Conservation (phyloP, 2,888 invertebrate species). For the Bellardia pandia region DNA sequence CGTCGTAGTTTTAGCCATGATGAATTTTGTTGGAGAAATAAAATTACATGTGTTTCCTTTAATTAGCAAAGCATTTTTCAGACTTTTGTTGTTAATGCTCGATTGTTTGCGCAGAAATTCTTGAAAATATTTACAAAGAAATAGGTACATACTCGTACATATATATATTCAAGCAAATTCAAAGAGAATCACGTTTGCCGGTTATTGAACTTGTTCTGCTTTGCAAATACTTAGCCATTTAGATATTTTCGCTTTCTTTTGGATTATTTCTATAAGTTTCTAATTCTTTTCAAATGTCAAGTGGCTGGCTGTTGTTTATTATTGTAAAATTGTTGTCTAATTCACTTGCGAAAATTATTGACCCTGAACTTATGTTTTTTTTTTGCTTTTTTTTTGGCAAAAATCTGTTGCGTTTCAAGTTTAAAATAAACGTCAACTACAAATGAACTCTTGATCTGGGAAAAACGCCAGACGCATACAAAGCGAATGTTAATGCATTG, state of each 20-base stretch:
- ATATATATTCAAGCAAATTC: neutral
- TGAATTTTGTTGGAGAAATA: constrained; percentile 42
- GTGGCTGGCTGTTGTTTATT: constrained; percentile 15
- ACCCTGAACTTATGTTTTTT: constrained; percentile 66
- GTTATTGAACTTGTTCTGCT: constrained; percentile 51
- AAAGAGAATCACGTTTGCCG: constrained; percentile 28
- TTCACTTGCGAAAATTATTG: constrained; percentile 54
- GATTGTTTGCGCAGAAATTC: constrained; percentile 57
- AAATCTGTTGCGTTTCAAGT: constrained; percentile 49
- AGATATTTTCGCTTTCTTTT: constrained; percentile 3
- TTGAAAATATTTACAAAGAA: constrained; percentile 3
- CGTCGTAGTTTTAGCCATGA: constrained; percentile 40
- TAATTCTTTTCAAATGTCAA: constrained; percentile 65
- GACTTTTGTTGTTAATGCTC: constrained; percentile 1
- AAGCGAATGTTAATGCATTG: constrained; percentile 17
- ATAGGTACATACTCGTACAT: neutral
- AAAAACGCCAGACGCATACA: constrained; percentile 26
- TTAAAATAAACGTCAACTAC: constrained; percentile 8
- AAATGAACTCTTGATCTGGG: constrained; percentile 42
- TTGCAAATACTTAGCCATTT: neutral
- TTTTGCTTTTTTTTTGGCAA: neutral
- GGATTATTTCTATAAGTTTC: constrained; percentile 10
- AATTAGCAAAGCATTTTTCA: constrained; percentile 56
- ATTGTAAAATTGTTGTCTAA: constrained; percentile 25
- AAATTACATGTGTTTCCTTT: constrained; percentile 64